phyloP scores from a whole-genome alignment of 2,113 vertebrate species.

The Sphaerodactylus townsendi region DNA sequence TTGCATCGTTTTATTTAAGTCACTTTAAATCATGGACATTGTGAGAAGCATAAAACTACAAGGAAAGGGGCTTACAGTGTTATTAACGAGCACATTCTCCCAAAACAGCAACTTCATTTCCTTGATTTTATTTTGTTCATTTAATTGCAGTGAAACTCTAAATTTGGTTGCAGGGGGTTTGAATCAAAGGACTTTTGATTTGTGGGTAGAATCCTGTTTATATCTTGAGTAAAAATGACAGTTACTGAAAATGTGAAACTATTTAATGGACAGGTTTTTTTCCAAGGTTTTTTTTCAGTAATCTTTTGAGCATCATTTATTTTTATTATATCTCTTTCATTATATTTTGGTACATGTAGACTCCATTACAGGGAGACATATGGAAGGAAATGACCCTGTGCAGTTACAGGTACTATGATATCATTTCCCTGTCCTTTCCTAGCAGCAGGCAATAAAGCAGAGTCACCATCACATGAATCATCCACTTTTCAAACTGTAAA shows the following conservation, averaged over 20 bases:
- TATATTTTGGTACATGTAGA: no score
- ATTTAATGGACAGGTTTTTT: neutral
- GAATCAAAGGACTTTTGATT: neutral
- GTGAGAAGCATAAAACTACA: neutral
- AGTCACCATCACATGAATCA: neutral
- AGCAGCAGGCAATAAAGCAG: neutral
- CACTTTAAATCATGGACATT: neutral
- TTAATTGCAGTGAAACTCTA: neutral
- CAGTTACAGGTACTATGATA: no score
- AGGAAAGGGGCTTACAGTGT: neutral
- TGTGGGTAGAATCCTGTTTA: neutral
- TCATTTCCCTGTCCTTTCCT: no score
- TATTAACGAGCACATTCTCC: conserved; percentile 1
- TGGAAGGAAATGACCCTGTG: no score
- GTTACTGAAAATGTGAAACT: neutral
- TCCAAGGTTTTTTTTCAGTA: neutral
- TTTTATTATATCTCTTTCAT: no score
- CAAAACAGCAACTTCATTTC: neutral
- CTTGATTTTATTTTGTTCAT: neutral
- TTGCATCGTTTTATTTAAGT: neutral
- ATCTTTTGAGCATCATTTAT: neutral
- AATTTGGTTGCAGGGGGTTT: neutral
- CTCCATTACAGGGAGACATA: no score
- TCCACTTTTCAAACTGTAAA: neutral
- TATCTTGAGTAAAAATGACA: neutral